These are phyloP conservation scores for Spilarctia lutea DNA, from an alignment of 2,888 invertebrate species.

Conservation along the genomic window DNA sequence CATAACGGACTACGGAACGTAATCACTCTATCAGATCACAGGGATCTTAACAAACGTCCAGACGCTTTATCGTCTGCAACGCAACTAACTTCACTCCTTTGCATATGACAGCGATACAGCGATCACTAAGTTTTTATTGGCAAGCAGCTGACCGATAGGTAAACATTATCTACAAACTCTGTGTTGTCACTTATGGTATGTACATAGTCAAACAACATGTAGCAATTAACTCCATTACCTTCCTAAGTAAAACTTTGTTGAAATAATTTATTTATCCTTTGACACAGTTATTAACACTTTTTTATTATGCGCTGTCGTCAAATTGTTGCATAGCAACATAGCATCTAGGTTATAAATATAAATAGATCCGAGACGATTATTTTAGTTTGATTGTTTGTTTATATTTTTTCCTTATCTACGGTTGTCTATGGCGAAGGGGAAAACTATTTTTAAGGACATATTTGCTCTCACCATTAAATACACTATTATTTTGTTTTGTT, in stretches of 20 bases:
- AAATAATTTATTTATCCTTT: background rate
- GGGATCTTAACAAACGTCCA: conserved; percentile 52
- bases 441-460: background rate
- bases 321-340: background rate
- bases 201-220: background rate
- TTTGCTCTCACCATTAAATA: no score
- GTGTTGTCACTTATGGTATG: background rate
- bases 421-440: background rate
- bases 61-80: conserved; percentile 52
- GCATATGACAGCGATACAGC: conserved; percentile 21
- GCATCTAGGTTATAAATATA: background rate
- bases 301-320: background rate
- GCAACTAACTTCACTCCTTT: conserved; percentile 61
- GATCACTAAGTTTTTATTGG: conserved; percentile 34
- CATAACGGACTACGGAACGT: background rate
- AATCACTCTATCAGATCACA: background rate
- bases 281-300: background rate
- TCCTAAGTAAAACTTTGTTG: background rate
- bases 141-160: background rate
- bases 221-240: background rate
- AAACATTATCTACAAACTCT: background rate
- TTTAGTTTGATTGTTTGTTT: background rate
- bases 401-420: background rate
- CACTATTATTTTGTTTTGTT: no score
- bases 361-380: background rate